Conservation (phyloP, 2,797 vertebrate genomes). For the Cuculus canorus region DNA sequence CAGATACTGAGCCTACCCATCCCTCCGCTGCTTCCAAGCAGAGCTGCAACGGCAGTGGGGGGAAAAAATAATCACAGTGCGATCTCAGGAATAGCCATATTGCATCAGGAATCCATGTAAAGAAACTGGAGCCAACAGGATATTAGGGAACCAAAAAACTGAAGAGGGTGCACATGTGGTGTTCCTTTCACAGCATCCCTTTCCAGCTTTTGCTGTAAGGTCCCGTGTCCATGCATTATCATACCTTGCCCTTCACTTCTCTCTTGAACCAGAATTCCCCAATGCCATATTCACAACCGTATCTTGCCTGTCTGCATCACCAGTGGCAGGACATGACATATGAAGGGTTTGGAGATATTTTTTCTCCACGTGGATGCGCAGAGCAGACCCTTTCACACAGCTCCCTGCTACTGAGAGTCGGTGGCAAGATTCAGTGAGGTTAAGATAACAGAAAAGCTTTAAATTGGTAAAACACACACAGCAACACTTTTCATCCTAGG, state of each 20-base stretch:
- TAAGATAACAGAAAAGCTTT: neutral
- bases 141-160: neutral
- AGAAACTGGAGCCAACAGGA: neutral
- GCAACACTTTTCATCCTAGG: neutral
- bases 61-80: neutral
- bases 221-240: fast-evolving
- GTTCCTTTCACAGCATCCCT: neutral
- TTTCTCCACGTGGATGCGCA: neutral
- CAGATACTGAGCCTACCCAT: neutral
- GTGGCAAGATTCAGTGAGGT: neutral
- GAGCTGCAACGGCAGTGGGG: neutral
- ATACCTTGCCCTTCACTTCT: neutral
- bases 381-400: neutral
- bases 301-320: neutral
- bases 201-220: neutral
- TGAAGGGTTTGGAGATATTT: neutral
- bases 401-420: neutral
- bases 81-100: neutral
- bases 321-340: neutral
- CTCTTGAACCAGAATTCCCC: neutral
- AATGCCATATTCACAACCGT: neutral
- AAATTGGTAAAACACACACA: neutral
- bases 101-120: neutral
- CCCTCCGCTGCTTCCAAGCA: neutral
- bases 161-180: neutral